Conservation (phyloP, 2,888 invertebrate genomes). For the Agriotes lineatus region DNA sequence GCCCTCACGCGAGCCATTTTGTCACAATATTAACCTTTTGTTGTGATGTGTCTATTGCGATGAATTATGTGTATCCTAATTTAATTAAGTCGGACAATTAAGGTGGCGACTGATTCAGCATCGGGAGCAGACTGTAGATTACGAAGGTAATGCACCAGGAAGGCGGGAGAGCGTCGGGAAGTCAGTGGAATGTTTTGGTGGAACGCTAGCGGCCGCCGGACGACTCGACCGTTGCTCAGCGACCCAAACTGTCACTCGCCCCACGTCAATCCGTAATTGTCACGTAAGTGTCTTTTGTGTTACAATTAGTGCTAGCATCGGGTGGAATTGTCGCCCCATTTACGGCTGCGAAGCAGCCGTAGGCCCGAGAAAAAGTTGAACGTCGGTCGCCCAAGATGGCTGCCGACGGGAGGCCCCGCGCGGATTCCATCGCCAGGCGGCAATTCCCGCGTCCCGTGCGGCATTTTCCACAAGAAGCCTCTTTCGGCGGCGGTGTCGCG, state of each 20-base stretch:
- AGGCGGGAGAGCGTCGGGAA: constrained; percentile 45
- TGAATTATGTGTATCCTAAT: constrained; percentile 62
- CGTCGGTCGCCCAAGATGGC: constrained; percentile 64
- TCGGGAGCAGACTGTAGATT: background rate
- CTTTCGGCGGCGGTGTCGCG: constrained; percentile 26
- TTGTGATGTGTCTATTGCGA: constrained; percentile 64
- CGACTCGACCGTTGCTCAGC: constrained; percentile 52
- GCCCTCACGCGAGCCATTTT: constrained; percentile 64
- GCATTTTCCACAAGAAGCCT: constrained; percentile 33
- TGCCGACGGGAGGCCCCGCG: constrained; percentile 61
- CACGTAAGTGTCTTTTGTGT: constrained; percentile 54
- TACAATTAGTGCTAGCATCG: constrained; percentile 49
- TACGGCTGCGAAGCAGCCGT: constrained; percentile 51
- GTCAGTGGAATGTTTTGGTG: constrained; percentile 51
- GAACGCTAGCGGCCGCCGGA: constrained; percentile 58
- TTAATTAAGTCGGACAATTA: constrained; percentile 54
- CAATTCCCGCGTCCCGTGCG: constrained; percentile 33
- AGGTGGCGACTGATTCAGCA: constrained; percentile 29
- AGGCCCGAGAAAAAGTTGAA: constrained; percentile 68
- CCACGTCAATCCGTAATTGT: constrained; percentile 54
- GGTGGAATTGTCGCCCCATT: constrained; percentile 47
- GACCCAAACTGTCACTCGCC: constrained; percentile 50
- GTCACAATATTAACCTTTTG: constrained; percentile 68
- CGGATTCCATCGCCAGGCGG: constrained; percentile 34
- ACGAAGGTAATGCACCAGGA: background rate